Conservation (phyloP, 2,113 vertebrate species). For the human region GRCh38 chr2:217405501-217406000, state of each 20-base stretch:
- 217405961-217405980: not conserved
- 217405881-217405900: not conserved
- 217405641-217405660: fast-evolving
- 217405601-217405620: not conserved
- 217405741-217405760: not conserved
- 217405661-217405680: not conserved
- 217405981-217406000: not conserved
- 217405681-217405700: not conserved
- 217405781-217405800: not conserved
- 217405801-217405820: not conserved
- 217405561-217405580: not conserved
- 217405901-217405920: not conserved
- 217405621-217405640: not conserved
- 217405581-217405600: not conserved
- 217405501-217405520: not conserved
- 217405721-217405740: not conserved
- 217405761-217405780: not conserved
- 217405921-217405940: not conserved
- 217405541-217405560: not conserved
- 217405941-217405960: not conserved
- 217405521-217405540: not conserved
- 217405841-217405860: not conserved
- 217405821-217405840: not conserved
- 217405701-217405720: not conserved
- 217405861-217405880: not conserved